Percentiles rank a stretch among this genome's conserved stretches.
Conservation (phyloP, 2,113 vertebrate species). For the Oncorhynchus tshawytscha region DNA sequence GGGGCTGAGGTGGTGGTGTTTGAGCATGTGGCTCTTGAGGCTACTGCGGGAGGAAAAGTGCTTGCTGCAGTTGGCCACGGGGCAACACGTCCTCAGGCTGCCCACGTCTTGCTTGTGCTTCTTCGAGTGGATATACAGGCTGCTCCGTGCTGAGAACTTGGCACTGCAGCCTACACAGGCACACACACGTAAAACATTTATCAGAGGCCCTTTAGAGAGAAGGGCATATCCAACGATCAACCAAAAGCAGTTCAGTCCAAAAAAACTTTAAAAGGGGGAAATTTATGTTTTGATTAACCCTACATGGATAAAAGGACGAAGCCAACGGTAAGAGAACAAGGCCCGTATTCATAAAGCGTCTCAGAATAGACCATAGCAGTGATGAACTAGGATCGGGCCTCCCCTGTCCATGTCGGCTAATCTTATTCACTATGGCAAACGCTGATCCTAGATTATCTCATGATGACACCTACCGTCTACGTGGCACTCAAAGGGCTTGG, state of each 20-base stretch:
- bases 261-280: not conserved
- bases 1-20: constrained; percentile 87
- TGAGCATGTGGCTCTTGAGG: constrained; percentile 90
- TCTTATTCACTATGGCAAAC: too few relatives aligned
- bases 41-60: constrained; percentile 93
- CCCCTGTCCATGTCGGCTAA: too few relatives aligned
- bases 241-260: not conserved
- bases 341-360: too few relatives aligned
- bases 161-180: constrained; percentile 84
- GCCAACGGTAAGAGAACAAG: too few relatives aligned
- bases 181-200: not conserved
- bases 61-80: constrained; percentile 86
- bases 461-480: constrained; percentile 83
- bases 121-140: constrained; percentile 96
- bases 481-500: constrained; percentile 93
- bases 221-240: not conserved
- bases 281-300: not conserved
- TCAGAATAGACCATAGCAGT: too few relatives aligned
- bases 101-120: constrained; percentile 90
- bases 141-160: constrained; percentile 96
- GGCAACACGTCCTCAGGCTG: constrained; percentile 84
- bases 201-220: not conserved
- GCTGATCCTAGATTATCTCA: not conserved
- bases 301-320: too few relatives aligned
- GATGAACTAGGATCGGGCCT: too few relatives aligned